Evolutionary conservation across 2,797 vertebrate species (phyloP), one percentile per base, ranked within the genome.

Genomic region (Sebastes variabilis): DNA sequence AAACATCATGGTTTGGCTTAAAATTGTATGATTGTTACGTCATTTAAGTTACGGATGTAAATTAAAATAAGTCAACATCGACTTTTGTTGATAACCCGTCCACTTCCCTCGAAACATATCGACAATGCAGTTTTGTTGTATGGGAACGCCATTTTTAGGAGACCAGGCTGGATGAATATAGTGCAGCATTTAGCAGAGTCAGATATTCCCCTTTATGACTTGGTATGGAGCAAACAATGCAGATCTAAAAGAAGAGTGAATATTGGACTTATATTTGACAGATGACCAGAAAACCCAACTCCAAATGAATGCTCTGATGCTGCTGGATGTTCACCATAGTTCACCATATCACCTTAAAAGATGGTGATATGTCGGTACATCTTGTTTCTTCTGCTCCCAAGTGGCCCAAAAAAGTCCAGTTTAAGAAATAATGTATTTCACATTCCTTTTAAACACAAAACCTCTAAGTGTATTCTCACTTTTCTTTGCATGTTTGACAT

Each of bases 391-490:
- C 38, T 62, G 30, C 22, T 25, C 36, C 3, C 0, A 8, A 55
- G n/a, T n/a, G n/a, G 18, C 58, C 36, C 58, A 0, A 42, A 52
- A 46, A 60, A 25, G 8, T 36, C 61, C 18, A 4, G 11, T 72
- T 66, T 32, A 20, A 38, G 29, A 79, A 66, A 58, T 59, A 6
- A 67, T 66, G 7, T 25, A 32, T 61, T 72, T 49, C 16, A 72
- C 70, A 75, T 72, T 76, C 49, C 49, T 77, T 25, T 77, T 70
- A 5, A 25, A 80, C 67, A 86, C 72, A 85, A 90, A 86, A 62
- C 52, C 34, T 86, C 27, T 56, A 3, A 10, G 30, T 72, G 54
- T 72, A 42, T 49, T 73, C n/a, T 72, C 16, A 24, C 1, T 65
- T 64, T 62, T 54, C 1, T 46, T 71, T 67, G 38, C 68, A 46